phyloP scores from a whole-genome alignment of 2,797 vertebrate genomes.

The Nannoperca obscura region DNA sequence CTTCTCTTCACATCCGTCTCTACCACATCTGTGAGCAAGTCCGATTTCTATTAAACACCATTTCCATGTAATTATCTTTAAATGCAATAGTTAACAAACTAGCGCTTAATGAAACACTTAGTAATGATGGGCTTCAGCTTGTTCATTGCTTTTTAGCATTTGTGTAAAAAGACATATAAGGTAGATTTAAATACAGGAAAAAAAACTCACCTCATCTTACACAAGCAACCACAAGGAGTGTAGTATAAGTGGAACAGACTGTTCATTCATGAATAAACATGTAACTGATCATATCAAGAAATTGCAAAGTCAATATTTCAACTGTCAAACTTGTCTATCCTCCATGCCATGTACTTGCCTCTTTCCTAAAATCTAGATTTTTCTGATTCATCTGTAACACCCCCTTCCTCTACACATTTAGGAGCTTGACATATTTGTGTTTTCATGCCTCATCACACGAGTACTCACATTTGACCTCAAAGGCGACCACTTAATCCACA shows the following conservation, averaged over 20 bases:
- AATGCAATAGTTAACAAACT: constrained; percentile 62
- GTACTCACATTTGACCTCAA: constrained; percentile 19
- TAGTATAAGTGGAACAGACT: background rate
- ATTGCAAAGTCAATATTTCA: background rate
- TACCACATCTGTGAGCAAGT: constrained; percentile 73
- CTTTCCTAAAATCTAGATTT: background rate
- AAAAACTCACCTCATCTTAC: background rate
- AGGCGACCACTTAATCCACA: constrained; percentile 35
- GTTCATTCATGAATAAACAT: background rate
- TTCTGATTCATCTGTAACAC: background rate
- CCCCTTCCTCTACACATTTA: background rate
- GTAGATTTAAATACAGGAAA: constrained; percentile 9
- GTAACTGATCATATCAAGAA: background rate
- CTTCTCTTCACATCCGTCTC: constrained; percentile 62
- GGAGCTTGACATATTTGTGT: constrained; percentile 6
- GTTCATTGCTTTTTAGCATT: constrained; percentile 20
- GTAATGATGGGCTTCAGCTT: constrained; percentile 44
- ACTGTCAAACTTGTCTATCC: background rate
- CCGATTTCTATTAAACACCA: constrained; percentile 63
- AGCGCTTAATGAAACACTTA: constrained; percentile 67
- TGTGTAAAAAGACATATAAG: background rate
- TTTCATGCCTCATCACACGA: constrained; percentile 27
- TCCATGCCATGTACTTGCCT: background rate
- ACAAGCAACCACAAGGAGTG: background rate
- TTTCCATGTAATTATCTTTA: constrained; percentile 72